These are phyloP conservation scores for Lathamus discolor DNA, from an alignment of 2,113 vertebrate species.

Conservation along the genomic window DNA sequence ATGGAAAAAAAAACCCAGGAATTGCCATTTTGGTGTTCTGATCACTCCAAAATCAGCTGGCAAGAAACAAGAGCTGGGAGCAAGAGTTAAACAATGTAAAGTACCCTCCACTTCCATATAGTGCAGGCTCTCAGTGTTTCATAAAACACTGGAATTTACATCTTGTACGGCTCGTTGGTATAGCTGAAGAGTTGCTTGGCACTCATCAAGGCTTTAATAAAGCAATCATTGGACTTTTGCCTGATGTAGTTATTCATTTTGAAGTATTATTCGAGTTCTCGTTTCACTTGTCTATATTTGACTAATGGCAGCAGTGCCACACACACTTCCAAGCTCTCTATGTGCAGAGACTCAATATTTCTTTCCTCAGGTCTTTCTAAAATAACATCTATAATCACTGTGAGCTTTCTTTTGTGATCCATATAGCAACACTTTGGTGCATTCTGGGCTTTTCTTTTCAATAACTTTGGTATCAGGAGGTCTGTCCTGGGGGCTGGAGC, in stretches of 20 bases:
- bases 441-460: constrained; percentile 1
- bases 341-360: constrained; percentile 20
- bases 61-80: neutral
- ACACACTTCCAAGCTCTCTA: neutral
- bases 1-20: neutral
- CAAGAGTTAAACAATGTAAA: neutral
- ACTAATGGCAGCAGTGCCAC: constrained; percentile 11
- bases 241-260: constrained; percentile 53
- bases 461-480: neutral
- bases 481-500: neutral
- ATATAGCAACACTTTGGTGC: neutral
- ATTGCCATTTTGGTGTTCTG: neutral
- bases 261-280: constrained; percentile 54
- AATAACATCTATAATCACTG: constrained; percentile 35
- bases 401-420: constrained; percentile 6
- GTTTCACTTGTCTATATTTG: constrained; percentile 49
- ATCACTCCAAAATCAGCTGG: neutral
- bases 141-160: neutral
- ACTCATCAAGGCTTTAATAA: constrained; percentile 40
- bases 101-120: neutral
- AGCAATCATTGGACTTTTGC: constrained; percentile 51
- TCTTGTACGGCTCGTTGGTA: neutral
- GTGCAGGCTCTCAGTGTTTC: neutral
- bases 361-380: constrained; percentile 23
- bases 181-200: neutral